These are phyloP conservation scores for Aphodius sticticus DNA, from an alignment of 2,888 invertebrate species.

Conservation along the genomic window DNA sequence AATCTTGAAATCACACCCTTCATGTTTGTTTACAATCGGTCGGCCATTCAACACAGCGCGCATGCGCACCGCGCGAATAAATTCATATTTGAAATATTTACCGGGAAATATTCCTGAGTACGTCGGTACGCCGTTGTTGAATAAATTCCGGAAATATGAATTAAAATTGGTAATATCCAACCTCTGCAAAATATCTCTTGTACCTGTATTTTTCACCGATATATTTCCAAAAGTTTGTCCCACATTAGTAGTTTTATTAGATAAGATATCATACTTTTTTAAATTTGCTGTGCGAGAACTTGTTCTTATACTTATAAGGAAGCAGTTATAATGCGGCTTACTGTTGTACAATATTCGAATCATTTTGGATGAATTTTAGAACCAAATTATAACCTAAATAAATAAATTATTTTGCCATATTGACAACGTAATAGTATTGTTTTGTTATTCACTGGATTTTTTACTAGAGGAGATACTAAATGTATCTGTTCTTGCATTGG, in stretches of 20 bases:
- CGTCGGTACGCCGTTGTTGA: not conserved
- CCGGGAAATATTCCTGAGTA: not conserved
- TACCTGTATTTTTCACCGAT: not conserved
- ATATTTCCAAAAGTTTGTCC: not conserved
- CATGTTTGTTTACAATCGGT: not conserved
- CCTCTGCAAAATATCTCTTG: not conserved
- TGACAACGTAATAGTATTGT: not conserved
- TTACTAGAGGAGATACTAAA: no score
- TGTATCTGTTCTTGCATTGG: no score
- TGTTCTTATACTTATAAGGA: not conserved
- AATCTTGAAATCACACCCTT: not conserved
- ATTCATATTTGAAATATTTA: not conserved
- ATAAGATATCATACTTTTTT: not conserved
- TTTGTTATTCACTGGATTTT: no score
- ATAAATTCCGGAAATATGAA: not conserved
- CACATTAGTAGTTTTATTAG: not conserved
- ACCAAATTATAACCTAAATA: not conserved
- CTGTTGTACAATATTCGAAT: not conserved
- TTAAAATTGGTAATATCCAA: not conserved
- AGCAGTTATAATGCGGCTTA: not conserved
- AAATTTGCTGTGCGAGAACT: not conserved
- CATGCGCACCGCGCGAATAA: not conserved
- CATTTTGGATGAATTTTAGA: not conserved
- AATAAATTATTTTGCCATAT: not conserved
- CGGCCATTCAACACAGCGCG: not conserved